phyloP scores from a whole-genome alignment of 2,797 vertebrate species.

The Halcyon leucocephala region DNA sequence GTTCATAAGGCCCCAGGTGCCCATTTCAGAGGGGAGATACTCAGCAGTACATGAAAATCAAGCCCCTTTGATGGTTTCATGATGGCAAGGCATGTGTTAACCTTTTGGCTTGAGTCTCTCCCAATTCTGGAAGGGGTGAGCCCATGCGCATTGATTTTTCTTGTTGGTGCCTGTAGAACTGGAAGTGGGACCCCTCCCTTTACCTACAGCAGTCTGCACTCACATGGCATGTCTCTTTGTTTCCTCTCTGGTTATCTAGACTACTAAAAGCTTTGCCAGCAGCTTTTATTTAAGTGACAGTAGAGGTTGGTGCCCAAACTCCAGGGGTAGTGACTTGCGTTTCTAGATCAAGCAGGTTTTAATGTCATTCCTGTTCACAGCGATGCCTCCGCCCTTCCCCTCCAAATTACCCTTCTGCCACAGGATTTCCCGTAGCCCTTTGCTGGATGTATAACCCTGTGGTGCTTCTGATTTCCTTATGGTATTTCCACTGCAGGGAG shows the following conservation, averaged over 20 bases:
- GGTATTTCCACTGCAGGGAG: neutral
- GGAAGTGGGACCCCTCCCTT: neutral
- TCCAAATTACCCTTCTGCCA: neutral
- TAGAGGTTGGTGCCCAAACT: neutral
- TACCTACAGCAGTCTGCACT: neutral
- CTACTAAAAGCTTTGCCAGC: neutral
- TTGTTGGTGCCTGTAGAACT: neutral
- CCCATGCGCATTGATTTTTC: neutral
- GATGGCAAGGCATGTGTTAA: accelerated
- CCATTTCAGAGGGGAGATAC: neutral
- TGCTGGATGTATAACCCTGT: accelerated
- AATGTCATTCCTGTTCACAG: neutral
- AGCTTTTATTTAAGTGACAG: neutral
- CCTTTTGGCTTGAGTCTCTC: neutral
- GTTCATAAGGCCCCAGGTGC: neutral
- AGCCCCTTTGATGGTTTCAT: accelerated
- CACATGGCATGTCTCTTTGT: accelerated
- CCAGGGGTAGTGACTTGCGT: accelerated
- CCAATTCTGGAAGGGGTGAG: neutral
- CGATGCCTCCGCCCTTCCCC: neutral
- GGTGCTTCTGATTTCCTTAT: neutral
- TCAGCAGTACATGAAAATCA: neutral
- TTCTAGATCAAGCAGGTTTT: neutral
- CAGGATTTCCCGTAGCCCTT: neutral
- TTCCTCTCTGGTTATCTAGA: neutral